Evolutionary conservation across 1,140 invertebrate species (phyloP).

Genomic region (Drosophila kohkoa): DNA sequence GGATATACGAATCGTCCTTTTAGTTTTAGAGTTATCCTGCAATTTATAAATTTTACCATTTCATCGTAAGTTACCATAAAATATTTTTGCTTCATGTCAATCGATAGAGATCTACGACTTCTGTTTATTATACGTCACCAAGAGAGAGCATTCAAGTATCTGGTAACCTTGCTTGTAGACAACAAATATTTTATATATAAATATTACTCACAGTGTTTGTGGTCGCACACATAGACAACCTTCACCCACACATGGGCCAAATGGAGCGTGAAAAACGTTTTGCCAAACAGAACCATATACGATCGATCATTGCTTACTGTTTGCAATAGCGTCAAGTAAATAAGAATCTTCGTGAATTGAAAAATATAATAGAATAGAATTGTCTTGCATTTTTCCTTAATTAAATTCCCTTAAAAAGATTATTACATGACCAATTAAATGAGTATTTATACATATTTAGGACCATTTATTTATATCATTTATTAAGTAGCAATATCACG

Average conservation of each 20-base stretch:
- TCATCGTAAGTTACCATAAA: no score
- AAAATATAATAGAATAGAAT: neutral
- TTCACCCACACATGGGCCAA: constrained; percentile 74
- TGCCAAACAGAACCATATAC: constrained; percentile 36
- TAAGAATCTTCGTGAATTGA: neutral
- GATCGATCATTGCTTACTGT: neutral
- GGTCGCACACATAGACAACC: constrained; percentile 62
- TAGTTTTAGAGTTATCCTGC: no score
- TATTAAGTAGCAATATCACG: constrained; percentile 79
- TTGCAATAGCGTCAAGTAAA: constrained; percentile 26
- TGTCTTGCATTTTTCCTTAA: neutral
- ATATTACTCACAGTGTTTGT: constrained; percentile 25
- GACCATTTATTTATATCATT: constrained; percentile 57
- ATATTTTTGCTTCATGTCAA: no score
- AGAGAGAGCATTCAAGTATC: no score
- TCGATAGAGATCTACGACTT: no score
- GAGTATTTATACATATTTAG: constrained; percentile 11
- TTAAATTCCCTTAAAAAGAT: neutral
- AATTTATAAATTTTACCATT: no score
- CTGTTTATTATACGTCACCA: no score
- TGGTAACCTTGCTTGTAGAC: no score
- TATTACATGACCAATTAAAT: neutral
- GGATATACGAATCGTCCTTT: no score
- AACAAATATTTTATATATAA: neutral
- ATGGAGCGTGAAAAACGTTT: constrained; percentile 60